Conservation (phyloP, 2,113 vertebrate genomes). For the Myotis davidii region DNA sequence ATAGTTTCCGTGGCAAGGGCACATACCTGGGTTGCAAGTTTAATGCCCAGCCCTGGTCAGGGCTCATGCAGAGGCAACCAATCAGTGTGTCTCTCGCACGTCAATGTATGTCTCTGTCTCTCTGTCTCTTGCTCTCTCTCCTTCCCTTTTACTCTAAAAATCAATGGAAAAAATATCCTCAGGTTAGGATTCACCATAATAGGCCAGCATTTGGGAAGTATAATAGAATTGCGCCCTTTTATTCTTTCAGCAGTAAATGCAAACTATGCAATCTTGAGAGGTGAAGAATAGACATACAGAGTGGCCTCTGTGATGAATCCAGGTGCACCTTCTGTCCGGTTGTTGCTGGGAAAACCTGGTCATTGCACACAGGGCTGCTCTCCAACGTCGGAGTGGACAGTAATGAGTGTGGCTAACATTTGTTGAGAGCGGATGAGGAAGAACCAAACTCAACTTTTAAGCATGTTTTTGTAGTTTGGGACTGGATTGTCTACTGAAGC, state of each 20-base stretch:
- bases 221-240: constrained; percentile 4
- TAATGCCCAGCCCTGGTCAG: too few relatives aligned
- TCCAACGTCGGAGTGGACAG: neutral
- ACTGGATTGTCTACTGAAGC: neutral
- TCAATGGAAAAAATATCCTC: too few relatives aligned
- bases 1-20: too few relatives aligned
- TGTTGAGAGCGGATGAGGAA: neutral
- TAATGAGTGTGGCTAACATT: neutral
- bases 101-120: too few relatives aligned
- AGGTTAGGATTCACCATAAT: too few relatives aligned
- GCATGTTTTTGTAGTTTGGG: neutral
- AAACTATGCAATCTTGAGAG: neutral
- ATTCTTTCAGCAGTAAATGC: constrained; percentile 14
- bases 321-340: neutral
- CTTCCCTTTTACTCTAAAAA: too few relatives aligned
- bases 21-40: too few relatives aligned
- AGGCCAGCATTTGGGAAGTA: neutral
- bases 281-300: neutral
- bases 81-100: too few relatives aligned
- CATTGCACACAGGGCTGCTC: neutral
- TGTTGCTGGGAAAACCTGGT: neutral
- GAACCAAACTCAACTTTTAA: neutral
- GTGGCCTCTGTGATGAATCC: neutral
- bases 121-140: too few relatives aligned
- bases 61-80: too few relatives aligned